Base-by-base conservation (phyloP, 2,797 vertebrate species). In the Enteromius mattozi region DNA sequence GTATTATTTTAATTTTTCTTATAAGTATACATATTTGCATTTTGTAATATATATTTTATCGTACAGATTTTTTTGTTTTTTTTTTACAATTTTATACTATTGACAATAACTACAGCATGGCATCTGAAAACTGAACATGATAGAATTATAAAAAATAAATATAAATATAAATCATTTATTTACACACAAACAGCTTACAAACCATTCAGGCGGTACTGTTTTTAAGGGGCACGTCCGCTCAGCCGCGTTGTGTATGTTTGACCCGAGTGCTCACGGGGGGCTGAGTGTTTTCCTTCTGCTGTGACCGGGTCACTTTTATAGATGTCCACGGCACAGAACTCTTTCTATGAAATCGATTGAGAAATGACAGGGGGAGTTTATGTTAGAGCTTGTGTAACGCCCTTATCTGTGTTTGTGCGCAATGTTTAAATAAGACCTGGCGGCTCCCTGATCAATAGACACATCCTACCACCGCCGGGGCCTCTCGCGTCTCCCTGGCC, bases 371-470 rank as follows among this genome's bases (percentile, higher is more conserved):
- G 65, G 35, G 80, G 80, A 69, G 85, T 81, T 76, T 78, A 85
- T 65, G 59, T 49, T 82, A 86, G 77, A 80, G 84, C 86, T 92
- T 91, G 90, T 90, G 89, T 86, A 92, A 91, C 30, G 68, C 86
- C 87, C 89, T 90, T 91, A 91, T 90, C 90, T 89, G 81, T 89
- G 87, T 89, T 90, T 90, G 86, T 87, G 87, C 86, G 85, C 88
- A 89, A 91, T 90, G 89, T 91, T 93, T 92, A 92, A 92, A 89
- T 92, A 90, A 90, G 87, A 87, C 76, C 9, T 47, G 88, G 83
- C 77, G 83, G 86, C 49, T 42, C 78, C 80, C 63, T 88, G 92
- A 92, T 94, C 91, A 88, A 92, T 92, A 92, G 80, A 47, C 59
- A 78, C 42, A 42, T 84, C 89, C 80, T 85, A 89, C 40, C 65